phyloP scores from a whole-genome alignment of 2,797 vertebrate genomes.

The Eulemur albifrons region DNA sequence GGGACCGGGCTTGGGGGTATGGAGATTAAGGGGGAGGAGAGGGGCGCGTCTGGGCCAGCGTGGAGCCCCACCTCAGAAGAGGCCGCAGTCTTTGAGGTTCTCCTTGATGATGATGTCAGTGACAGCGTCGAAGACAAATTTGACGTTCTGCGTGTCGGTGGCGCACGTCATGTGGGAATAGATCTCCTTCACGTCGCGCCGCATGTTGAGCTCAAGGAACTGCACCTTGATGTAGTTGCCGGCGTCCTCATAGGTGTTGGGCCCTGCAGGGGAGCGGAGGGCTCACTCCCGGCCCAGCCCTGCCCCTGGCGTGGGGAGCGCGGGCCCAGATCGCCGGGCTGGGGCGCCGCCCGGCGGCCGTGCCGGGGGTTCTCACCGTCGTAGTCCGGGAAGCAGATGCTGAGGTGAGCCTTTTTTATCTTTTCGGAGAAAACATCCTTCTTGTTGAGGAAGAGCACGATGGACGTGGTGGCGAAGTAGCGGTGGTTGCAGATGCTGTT shows the following conservation, averaged over 20 bases:
- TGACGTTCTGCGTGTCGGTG: conserved; percentile 98
- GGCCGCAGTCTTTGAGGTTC: conserved; percentile 98
- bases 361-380: conserved; percentile 88
- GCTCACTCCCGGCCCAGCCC: background rate
- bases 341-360: background rate
- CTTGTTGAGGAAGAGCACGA: conserved; percentile 99
- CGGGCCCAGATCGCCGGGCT: background rate
- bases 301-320: background rate
- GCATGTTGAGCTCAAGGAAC: conserved; percentile 97
- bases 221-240: conserved; percentile 97
- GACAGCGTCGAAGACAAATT: conserved; percentile 98
- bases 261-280: conserved; percentile 83
- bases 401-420: conserved; percentile 98
- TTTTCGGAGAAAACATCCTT: conserved; percentile 98
- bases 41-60: background rate
- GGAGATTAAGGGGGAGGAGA: background rate
- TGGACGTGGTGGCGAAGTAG: conserved; percentile 96
- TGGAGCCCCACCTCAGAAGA: conserved; percentile 89
- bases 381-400: conserved; percentile 99
- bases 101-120: conserved; percentile 99
- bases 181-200: conserved; percentile 95
- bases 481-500: conserved; percentile 99
- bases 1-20: fast-evolving
- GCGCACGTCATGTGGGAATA: conserved; percentile 99
- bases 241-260: conserved; percentile 96